Percentiles rank a stretch among this genome's conserved stretches.
Evolutionary conservation across 2,113 vertebrate species (phyloP).

Genomic region (Vombatus ursinus): DNA sequence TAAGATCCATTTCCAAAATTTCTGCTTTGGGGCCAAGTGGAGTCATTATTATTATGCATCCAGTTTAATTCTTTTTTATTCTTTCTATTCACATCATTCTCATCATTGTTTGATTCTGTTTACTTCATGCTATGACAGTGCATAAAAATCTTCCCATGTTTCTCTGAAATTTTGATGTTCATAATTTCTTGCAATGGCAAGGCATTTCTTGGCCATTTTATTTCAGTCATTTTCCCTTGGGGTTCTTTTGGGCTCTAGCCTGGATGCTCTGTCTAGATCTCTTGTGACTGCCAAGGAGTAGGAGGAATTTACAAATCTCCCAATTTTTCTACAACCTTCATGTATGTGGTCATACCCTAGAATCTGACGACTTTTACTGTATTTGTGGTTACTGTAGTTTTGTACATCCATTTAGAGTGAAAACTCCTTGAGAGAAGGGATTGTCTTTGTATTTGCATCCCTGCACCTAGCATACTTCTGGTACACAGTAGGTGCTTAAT

Average conservation of each 20-base stretch:
- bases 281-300: background rate
- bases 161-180: background rate
- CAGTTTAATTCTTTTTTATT: background rate
- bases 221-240: background rate
- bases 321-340: background rate
- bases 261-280: background rate
- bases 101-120: background rate
- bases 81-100: background rate
- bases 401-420: background rate
- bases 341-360: background rate
- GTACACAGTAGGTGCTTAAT: background rate
- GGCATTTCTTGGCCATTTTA: background rate
- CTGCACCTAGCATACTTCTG: background rate
- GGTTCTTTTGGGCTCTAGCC: background rate
- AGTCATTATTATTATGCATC: background rate
- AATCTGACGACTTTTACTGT: background rate
- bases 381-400: background rate
- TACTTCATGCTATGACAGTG: background rate
- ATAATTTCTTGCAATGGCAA: background rate
- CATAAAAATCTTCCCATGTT: background rate
- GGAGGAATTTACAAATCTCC: background rate
- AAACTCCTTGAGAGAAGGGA: background rate
- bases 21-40: background rate
- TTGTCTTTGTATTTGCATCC: background rate
- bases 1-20: background rate